Percentiles rank a stretch among this genome's conserved stretches.
Evolutionary conservation across 2,888 invertebrate genomes (phyloP).

Genomic region (Acanthosepion pharaonis): DNA sequence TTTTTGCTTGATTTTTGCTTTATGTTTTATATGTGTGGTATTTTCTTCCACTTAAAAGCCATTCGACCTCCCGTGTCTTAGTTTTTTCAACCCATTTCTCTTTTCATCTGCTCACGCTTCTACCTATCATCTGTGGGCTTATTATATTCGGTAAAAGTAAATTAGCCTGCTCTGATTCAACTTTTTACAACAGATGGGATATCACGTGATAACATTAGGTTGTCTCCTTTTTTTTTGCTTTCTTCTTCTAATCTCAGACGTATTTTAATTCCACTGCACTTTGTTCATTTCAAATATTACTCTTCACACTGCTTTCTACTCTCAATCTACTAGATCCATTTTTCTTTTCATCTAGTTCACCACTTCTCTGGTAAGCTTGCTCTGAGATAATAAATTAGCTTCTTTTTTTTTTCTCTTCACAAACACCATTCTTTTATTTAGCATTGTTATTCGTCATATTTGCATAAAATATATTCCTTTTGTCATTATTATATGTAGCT

Average conservation of each 20-base stretch:
- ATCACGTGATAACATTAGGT: background rate
- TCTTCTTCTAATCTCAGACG: background rate
- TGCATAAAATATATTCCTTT: no score
- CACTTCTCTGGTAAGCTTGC: background rate
- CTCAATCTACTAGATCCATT: background rate
- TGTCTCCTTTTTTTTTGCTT: background rate
- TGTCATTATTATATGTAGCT: no score
- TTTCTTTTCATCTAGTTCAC: background rate
- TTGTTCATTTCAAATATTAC: background rate
- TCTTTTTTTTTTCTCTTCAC: background rate
- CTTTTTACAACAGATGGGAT: background rate
- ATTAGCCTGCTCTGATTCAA: slow-evolving; percentile 20
- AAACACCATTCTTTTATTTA: no score
- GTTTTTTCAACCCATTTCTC: background rate
- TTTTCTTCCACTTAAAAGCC: background rate
- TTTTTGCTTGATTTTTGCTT: background rate
- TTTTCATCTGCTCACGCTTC: background rate
- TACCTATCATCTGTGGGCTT: background rate
- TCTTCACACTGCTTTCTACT: background rate
- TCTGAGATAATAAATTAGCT: background rate
- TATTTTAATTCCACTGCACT: background rate
- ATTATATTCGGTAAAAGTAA: background rate
- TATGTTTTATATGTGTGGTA: background rate
- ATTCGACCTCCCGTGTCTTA: background rate
- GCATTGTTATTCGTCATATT: no score